phyloP scores from a whole-genome alignment of 2,888 invertebrate species.

The Perithous albicinctus region DNA sequence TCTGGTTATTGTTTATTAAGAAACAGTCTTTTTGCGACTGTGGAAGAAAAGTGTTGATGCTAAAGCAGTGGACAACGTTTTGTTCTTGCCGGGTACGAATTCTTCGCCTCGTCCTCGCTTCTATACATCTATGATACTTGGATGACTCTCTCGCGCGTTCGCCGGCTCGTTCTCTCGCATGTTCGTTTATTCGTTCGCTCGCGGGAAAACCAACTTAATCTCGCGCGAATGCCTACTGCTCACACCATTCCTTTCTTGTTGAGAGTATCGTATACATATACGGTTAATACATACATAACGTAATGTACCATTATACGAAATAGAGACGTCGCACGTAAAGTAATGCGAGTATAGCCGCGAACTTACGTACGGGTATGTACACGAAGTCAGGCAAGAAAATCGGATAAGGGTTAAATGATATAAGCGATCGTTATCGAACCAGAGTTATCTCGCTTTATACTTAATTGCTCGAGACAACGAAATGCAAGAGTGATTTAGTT shows the following conservation, averaged over 20 bases:
- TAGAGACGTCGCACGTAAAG: conserved; percentile 45
- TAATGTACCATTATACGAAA: conserved; percentile 28
- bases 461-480: conserved; percentile 49
- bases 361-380: background rate
- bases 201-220: conserved; percentile 31
- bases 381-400: conserved; percentile 34
- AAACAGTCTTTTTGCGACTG: conserved; percentile 60
- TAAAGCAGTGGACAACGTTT: background rate
- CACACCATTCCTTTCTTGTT: background rate
- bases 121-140: conserved; percentile 14
- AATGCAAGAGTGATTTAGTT: conserved; percentile 14
- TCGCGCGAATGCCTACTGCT: conserved; percentile 2
- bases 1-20: conserved; percentile 73
- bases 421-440: conserved; percentile 48
- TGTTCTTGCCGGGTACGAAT: conserved; percentile 31
- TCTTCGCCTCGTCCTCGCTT: conserved; percentile 1
- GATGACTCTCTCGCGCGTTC: conserved; percentile 12
- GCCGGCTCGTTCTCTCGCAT: conserved; percentile 6
- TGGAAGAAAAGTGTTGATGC: conserved; percentile 4
- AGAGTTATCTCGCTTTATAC: conserved; percentile 49
- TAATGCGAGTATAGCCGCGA: conserved; percentile 35
- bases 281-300: background rate
- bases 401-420: conserved; percentile 61
- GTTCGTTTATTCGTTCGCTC: conserved; percentile 23
- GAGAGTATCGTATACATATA: background rate